phyloP scores from a whole-genome alignment of 1,140 invertebrate species.

The Monomorium pharaonis region DNA sequence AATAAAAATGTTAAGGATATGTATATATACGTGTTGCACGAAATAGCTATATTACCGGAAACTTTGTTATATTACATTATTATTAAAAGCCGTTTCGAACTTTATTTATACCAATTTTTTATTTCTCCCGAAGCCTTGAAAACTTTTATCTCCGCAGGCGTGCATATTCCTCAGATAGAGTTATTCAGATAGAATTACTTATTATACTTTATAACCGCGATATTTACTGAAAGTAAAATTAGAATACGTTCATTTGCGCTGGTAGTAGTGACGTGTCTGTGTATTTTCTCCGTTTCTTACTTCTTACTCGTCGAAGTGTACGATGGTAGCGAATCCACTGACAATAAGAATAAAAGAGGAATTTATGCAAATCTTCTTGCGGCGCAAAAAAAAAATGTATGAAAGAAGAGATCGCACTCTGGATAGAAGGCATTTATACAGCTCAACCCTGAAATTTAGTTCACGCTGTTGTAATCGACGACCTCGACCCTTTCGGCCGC shows the following conservation, averaged over 20 bases:
- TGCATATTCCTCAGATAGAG: background rate
- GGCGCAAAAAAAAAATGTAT: background rate
- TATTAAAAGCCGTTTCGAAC: background rate
- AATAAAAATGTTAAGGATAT: background rate
- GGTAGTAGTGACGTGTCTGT: too few species aligned
- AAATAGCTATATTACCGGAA: background rate
- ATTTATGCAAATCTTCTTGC: background rate
- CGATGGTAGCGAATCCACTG: background rate
- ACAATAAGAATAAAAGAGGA: background rate
- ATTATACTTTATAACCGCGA: background rate
- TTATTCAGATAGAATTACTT: background rate
- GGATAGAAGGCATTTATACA: slow-evolving; percentile 31
- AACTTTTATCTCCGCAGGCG: background rate
- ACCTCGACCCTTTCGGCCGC: slow-evolving; percentile 71
- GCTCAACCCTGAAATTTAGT: slow-evolving; percentile 57
- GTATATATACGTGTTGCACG: background rate
- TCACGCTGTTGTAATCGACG: slow-evolving; percentile 33
- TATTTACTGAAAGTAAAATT: background rate
- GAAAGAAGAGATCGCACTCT: background rate
- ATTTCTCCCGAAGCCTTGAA: background rate
- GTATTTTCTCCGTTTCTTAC: background rate
- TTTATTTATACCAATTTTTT: background rate
- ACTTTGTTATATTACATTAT: background rate
- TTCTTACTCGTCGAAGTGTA: background rate
- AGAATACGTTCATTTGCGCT: background rate